Conservation (phyloP, 2,888 invertebrate species). For the Epicampocera succincta region DNA sequence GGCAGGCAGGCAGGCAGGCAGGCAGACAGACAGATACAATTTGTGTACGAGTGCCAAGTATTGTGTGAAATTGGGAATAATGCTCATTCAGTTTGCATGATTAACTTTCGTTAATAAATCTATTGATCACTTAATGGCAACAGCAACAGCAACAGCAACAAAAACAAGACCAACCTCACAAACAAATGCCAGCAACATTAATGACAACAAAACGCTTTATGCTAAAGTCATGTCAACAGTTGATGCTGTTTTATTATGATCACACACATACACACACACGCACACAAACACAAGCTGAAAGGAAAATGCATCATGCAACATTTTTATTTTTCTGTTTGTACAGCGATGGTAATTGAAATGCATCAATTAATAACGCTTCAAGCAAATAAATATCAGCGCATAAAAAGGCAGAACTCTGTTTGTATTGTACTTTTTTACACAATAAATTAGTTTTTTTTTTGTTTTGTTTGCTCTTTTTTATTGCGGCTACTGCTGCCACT, state of each 20-base stretch:
- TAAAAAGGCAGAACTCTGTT: conserved; percentile 29
- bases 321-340: conserved; percentile 38
- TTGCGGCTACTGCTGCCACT: conserved; percentile 8
- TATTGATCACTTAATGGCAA: conserved; percentile 62
- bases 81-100: conserved; percentile 63
- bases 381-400: conserved; percentile 40
- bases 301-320: conserved; percentile 30
- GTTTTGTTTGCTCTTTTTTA: background rate
- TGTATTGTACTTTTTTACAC: conserved; percentile 11
- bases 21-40: conserved; percentile 17
- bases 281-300: background rate
- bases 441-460: conserved; percentile 30
- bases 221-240: conserved; percentile 58
- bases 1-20: conserved; percentile 19
- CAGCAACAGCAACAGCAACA: conserved; percentile 36
- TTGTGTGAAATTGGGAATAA: conserved; percentile 62
- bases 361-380: conserved; percentile 66
- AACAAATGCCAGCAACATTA: conserved; percentile 37
- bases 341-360: conserved; percentile 56
- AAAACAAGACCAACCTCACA: background rate
- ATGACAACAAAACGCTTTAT: conserved; percentile 53
- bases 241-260: conserved; percentile 27
- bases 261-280: background rate
- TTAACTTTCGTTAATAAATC: conserved; percentile 65
- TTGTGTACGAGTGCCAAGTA: conserved; percentile 45